Evolutionary conservation across 64 coral and sea anemone genomes (phyloP).

Genomic region (Pocillopora verrucosa): DNA sequence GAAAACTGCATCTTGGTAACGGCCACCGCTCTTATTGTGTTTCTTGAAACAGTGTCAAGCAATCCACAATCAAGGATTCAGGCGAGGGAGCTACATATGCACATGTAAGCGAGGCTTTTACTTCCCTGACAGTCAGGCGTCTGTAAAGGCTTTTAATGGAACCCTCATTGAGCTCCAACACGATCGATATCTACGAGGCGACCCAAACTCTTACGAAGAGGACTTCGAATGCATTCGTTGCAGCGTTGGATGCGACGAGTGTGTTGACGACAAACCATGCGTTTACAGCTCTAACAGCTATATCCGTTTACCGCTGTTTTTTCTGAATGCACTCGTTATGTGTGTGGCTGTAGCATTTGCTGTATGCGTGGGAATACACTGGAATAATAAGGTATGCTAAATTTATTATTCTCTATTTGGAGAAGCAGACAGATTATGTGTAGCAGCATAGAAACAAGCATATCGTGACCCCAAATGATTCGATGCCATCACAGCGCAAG

Average conservation of each 20-base stretch:
- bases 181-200: slow-evolving; percentile 23
- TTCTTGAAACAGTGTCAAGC: slow-evolving; percentile 57
- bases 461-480: no score
- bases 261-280: slow-evolving; percentile 44
- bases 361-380: neutral
- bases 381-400: slow-evolving; percentile 29
- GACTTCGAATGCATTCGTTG: slow-evolving; percentile 51
- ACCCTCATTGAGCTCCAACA: slow-evolving; percentile 24
- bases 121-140: slow-evolving; percentile 13
- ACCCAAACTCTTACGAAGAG: slow-evolving; percentile 22
- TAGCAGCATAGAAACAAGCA: no score
- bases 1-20: no score
- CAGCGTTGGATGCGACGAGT: slow-evolving; percentile 41
- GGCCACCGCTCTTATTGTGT: neutral
- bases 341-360: slow-evolving; percentile 35
- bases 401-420: neutral
- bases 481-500: no score
- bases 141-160: slow-evolving; percentile 28
- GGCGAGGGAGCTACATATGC: slow-evolving; percentile 81
- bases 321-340: slow-evolving; percentile 25
- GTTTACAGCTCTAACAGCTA: slow-evolving; percentile 11
- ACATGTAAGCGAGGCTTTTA: slow-evolving; percentile 56
- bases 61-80: slow-evolving; percentile 72
- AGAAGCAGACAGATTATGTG: neutral
- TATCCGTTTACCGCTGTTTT: neutral